phyloP scores from a whole-genome alignment of 2,797 vertebrate genomes.

The Centropyge bicolor region DNA sequence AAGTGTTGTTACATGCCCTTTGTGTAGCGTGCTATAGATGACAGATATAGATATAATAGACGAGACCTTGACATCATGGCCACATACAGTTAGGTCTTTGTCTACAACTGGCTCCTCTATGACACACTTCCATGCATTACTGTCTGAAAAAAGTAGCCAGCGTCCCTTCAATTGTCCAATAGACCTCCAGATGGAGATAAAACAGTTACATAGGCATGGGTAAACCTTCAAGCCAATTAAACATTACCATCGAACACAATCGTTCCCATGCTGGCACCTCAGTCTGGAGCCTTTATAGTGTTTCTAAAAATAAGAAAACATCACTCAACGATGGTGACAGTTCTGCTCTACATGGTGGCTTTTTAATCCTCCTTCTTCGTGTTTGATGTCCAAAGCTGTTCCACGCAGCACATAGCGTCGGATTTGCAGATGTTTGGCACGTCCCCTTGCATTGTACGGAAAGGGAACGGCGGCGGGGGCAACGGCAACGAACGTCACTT shows the following conservation, averaged over 20 bases:
- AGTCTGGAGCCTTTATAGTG: slow-evolving; percentile 4
- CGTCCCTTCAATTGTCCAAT: neutral
- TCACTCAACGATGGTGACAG: slow-evolving; percentile 39
- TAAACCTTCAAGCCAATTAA: slow-evolving; percentile 31
- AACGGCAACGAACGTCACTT: slow-evolving; percentile 39
- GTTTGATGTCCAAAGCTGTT: slow-evolving; percentile 45
- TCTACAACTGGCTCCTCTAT: neutral
- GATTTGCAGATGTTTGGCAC: slow-evolving; percentile 39
- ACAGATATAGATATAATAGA: too few species aligned
- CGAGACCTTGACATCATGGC: neutral
- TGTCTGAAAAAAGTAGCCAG: neutral
- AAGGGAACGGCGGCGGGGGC: slow-evolving; percentile 10
- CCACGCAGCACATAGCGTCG: neutral
- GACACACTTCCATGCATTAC: neutral
- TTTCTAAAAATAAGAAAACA: slow-evolving; percentile 34
- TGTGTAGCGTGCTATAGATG: neutral
- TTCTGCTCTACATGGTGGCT: slow-evolving; percentile 8
- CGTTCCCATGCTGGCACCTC: neutral
- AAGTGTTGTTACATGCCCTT: neutral
- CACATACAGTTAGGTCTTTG: too few species aligned
- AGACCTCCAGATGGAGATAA: slow-evolving; percentile 7
- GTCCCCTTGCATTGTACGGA: slow-evolving; percentile 17
- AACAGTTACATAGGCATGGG: neutral
- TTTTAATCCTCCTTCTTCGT: slow-evolving; percentile 29
- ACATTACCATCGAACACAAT: neutral